Base-by-base conservation (phyloP, 2,797 vertebrate species). In the Pogonophryne albipinna region DNA sequence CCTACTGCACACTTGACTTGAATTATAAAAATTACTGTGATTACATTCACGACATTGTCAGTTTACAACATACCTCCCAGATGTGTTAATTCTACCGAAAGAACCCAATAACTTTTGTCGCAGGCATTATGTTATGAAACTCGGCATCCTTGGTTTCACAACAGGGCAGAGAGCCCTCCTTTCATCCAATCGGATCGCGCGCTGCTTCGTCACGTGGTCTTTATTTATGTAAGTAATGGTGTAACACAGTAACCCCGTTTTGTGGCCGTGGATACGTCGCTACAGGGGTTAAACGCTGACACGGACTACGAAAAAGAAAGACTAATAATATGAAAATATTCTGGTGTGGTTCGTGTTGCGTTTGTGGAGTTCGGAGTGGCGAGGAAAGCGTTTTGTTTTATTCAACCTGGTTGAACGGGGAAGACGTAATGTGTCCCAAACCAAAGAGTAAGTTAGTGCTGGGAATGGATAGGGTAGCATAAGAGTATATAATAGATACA, bases 141-240 rank as follows among this genome's bases (percentile, higher is more conserved):
- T 81, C 84, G 3, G 62, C 56, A 66, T 84, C 69, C 19, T 61
- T 73, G 72, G 94, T 96, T 96, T 96, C 95, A 94, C 96, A 96
- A 95, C 95, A 95, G 94, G 92, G 92, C 84, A 88, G 90, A 87
- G 79, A 76, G 79, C 55, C 45, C 49, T 3, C 62, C n/a, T 19
- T 2, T 76, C 59, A 20, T 50, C 96, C 96, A 96, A 96, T 96
- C 19, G 74, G 55, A 73, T 7, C 0, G 67, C 84, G 3, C 57
- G 78, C 52, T 63, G 51, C 42, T 0, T 47, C 17, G 68, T 93
- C 95, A 96, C 93, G 74, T 95, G 95, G 47, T 80, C 78, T 93
- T 94, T 95, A 94, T 95, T 95, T 96, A 95, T 87, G 92, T 95
- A 94, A 96, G 90, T 82, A 90, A 91, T 89, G 89, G 91, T 92